These are phyloP conservation scores for Anoplopoma fimbria DNA, from an alignment of 2,113 vertebrate genomes.

Conservation along the genomic window DNA sequence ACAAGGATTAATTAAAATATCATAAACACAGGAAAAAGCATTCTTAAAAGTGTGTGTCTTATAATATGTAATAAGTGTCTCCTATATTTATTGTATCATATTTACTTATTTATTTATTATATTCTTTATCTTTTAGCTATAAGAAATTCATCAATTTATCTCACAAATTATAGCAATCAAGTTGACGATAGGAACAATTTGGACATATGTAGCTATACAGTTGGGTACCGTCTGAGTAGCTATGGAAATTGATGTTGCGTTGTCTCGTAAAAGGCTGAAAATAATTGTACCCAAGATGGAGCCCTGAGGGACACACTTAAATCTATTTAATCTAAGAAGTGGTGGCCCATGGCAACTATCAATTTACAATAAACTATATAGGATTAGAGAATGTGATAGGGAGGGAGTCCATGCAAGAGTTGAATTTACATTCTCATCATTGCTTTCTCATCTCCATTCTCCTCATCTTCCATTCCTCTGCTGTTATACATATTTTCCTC, in stretches of 20 bases:
- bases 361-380: neutral
- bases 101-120: neutral
- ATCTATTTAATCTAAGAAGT: neutral
- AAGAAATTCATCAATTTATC: neutral
- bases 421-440: neutral
- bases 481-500: neutral
- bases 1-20: neutral
- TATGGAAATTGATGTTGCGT: neutral
- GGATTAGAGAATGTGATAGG: neutral
- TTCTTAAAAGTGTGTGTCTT: neutral
- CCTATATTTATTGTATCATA: neutral
- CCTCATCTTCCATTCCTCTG: no score
- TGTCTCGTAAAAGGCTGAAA: neutral
- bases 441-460: neutral
- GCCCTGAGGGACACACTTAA: conserved; percentile 18
- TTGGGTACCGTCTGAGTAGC: neutral
- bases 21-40: neutral
- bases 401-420: neutral
- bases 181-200: neutral
- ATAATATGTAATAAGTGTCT: neutral
- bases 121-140: conserved; percentile 1
- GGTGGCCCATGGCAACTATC: neutral
- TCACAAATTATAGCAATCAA: neutral
- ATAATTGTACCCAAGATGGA: neutral
- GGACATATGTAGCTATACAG: neutral